A percentile compares a stretch with the other conserved stretches of the same genome.
phyloP scores from a whole-genome alignment of 2,113 vertebrate genomes.

The Oplegnathus fasciatus region DNA sequence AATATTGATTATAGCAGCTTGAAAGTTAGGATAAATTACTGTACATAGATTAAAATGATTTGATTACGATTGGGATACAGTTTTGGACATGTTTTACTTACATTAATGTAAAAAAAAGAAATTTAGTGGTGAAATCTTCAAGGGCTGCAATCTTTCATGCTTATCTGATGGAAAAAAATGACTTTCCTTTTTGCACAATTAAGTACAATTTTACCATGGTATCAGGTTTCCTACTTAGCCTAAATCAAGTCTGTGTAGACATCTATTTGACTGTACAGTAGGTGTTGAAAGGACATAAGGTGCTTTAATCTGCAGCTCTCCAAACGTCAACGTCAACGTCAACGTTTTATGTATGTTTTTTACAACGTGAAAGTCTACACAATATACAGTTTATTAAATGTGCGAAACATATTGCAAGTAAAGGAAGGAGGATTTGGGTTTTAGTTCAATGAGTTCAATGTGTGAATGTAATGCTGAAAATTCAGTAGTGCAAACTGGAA shows the following conservation, averaged over 20 bases:
- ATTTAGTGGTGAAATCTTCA: background rate
- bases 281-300: slow-evolving; percentile 40
- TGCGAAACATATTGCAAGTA: slow-evolving; percentile 1
- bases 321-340: background rate
- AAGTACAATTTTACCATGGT: background rate
- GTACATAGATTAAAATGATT: background rate
- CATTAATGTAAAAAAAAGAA: background rate
- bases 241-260: slow-evolving; percentile 23
- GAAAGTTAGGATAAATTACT: background rate
- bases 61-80: background rate
- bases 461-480: slow-evolving; percentile 29
- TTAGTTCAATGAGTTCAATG: slow-evolving; percentile 25
- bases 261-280: slow-evolving; percentile 11
- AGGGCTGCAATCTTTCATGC: background rate
- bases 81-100: background rate
- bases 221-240: slow-evolving; percentile 27
- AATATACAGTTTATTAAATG: slow-evolving; percentile 20
- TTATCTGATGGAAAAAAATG: background rate
- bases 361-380: slow-evolving; percentile 18
- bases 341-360: slow-evolving; percentile 36
- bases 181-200: slow-evolving; percentile 13
- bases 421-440: slow-evolving; percentile 14
- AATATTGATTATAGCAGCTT: background rate
- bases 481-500: slow-evolving; percentile 34
- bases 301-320: slow-evolving; percentile 29